Conservation (phyloP, 1,140 invertebrate genomes). For the Charaxes varanes region DNA sequence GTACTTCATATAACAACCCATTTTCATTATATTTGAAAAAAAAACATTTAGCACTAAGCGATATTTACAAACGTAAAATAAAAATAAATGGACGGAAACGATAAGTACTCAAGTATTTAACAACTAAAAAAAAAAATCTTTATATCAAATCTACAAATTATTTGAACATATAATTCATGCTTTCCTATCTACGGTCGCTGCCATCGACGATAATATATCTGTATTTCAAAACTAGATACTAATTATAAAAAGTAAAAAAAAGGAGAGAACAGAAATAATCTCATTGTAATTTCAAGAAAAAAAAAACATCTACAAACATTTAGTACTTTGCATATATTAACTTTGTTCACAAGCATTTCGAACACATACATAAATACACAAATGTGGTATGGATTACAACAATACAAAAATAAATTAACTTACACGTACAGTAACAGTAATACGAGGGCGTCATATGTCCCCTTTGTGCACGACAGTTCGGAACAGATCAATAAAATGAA, state of each 20-base stretch:
- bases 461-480: constrained; percentile 50
- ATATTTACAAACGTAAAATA: constrained; percentile 50
- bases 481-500: constrained; percentile 18
- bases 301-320: constrained; percentile 43
- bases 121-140: constrained; percentile 6
- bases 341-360: constrained; percentile 20
- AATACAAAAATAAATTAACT: constrained; percentile 60
- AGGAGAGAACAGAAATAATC: constrained; percentile 54
- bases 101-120: constrained; percentile 50
- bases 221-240: constrained; percentile 32
- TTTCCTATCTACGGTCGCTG: constrained; percentile 3
- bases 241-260: constrained; percentile 64
- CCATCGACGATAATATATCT: constrained; percentile 3
- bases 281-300: constrained; percentile 72
- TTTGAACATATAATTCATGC: constrained; percentile 21
- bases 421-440: constrained; percentile 33
- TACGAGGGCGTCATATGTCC: constrained; percentile 23
- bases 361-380: constrained; percentile 27
- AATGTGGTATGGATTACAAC: constrained; percentile 31
- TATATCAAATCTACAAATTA: constrained; percentile 22
- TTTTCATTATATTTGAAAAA: too few species aligned
- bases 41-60: constrained; percentile 19
- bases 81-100: constrained; percentile 66
- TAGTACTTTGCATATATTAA: constrained; percentile 28
- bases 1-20: too few species aligned